Base-by-base conservation (phyloP, 2,113 vertebrate species). In the Myotis davidii region DNA sequence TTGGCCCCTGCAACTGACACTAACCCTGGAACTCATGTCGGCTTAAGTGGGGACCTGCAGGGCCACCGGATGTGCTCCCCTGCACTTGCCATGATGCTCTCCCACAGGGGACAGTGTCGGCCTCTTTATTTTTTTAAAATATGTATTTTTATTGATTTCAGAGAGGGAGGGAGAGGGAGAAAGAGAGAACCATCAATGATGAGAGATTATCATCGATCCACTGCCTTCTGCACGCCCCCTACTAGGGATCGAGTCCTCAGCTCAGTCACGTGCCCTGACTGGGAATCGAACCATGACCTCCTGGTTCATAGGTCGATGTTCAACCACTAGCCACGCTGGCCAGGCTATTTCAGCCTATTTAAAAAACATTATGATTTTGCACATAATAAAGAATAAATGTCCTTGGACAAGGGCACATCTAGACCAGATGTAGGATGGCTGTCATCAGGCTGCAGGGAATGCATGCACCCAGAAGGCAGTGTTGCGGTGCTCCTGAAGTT, bases 311-410 rank as follows among this genome's bases (percentile, higher is more conserved):
- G 45, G 45, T 45, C 45, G 2, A 45, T 45, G 10, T 10, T 45
- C 45, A 45, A 45, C 45, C 45, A 45, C 45, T 9, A 45, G 45
- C 10, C 45, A 45, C 2, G 45, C 45, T 45, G 45, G 45, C 45
- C 45, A 45, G 45, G 45, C 45, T 45, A 45, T 45, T 96, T 61
- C 83, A 85, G 39, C 45, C 72, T 97, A 18, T 70, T 85, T 92
- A 54, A 65, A 67, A 0, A 45, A 0, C 18, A 1, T 3, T 52
- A 56, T 54, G 54, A 29, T 72, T 50, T 85, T 65, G 20, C 34
- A 56, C 61, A 90, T 21, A 11, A 25, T 85, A 52, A 48, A 87
- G 88, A 76, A 64, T 45, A 6, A n/a, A 65, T 88, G 59, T 93
- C 0, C 1, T 45, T 29, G 32, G 81, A 34, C 85, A 73, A 96